phyloP scores from a whole-genome alignment of 2,888 invertebrate species.

The Drosophila anomelani region DNA sequence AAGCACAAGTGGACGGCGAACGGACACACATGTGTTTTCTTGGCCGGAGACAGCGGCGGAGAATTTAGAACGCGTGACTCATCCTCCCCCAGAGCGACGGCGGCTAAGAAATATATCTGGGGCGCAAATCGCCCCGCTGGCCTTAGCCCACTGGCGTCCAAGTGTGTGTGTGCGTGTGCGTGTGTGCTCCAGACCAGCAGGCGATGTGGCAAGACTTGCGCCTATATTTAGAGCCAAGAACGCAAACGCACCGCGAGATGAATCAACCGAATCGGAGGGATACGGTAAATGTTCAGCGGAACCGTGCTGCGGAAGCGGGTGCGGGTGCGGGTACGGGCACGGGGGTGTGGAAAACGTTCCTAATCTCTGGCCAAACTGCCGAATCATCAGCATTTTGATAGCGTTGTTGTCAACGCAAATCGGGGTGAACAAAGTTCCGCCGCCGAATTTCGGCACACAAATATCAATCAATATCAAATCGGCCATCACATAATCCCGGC shows the following conservation, averaged over 20 bases:
- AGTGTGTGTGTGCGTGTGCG: conserved; percentile 1
- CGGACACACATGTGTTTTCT: conserved; percentile 33
- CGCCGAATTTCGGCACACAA: not conserved
- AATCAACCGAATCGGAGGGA: conserved; percentile 5
- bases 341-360: not conserved
- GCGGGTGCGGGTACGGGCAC: too few relatives aligned
- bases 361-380: conserved; percentile 17
- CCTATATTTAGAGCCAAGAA: conserved; percentile 38
- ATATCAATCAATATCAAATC: conserved; percentile 4
- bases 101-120: conserved; percentile 37
- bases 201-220: conserved; percentile 34
- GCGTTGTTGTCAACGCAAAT: conserved; percentile 15
- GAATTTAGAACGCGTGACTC: conserved; percentile 44
- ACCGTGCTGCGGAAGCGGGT: not conserved
- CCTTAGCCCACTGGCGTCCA: conserved; percentile 11
- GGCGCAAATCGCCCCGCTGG: conserved; percentile 34
- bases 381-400: conserved; percentile 5
- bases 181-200: conserved; percentile 35
- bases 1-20: not conserved
- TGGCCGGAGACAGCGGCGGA: conserved; percentile 37
- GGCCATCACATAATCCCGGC: conserved; percentile 12
- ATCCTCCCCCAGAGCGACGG: conserved; percentile 37
- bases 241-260: conserved; percentile 9
- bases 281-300: conserved; percentile 2
- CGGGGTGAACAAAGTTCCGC: conserved; percentile 7